phyloP scores from a whole-genome alignment of 1,140 invertebrate species.

The Drosophila sproati region DNA sequence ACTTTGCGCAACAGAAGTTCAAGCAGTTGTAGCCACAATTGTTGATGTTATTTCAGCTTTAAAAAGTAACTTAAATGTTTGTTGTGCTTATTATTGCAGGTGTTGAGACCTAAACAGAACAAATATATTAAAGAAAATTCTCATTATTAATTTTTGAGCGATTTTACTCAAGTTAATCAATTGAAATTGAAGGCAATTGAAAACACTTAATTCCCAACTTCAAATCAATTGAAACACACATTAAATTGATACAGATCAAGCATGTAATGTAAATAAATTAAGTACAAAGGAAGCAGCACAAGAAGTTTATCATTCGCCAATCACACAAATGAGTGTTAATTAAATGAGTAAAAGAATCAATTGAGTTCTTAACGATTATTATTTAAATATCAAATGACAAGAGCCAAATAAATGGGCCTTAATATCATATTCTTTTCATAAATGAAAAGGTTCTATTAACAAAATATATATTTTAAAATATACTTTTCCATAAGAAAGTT shows the following conservation, averaged over 20 bases:
- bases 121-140: neutral
- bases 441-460: neutral
- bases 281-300: neutral
- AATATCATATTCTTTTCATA: too few species aligned
- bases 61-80: slow-evolving; percentile 17
- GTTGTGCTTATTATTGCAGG: slow-evolving; percentile 65
- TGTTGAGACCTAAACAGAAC: slow-evolving; percentile 53
- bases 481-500: too few species aligned
- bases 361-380: neutral
- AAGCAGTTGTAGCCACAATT: slow-evolving; percentile 35
- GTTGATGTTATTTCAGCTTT: slow-evolving; percentile 42
- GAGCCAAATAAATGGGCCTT: neutral
- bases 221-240: too few species aligned
- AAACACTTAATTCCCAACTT: too few species aligned
- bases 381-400: slow-evolving; percentile 14
- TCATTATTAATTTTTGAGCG: neutral
- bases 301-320: slow-evolving; percentile 9
- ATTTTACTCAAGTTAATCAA: too few species aligned
- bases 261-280: neutral
- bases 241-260: neutral
- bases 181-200: too few species aligned
- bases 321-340: slow-evolving; percentile 18
- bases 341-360: slow-evolving; percentile 6
- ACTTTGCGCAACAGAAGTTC: slow-evolving; percentile 59
- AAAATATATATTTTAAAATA: neutral